These are phyloP conservation scores for Aselliscus stoliczkanus DNA, from an alignment of 2,797 vertebrate species.

Conservation along the genomic window DNA sequence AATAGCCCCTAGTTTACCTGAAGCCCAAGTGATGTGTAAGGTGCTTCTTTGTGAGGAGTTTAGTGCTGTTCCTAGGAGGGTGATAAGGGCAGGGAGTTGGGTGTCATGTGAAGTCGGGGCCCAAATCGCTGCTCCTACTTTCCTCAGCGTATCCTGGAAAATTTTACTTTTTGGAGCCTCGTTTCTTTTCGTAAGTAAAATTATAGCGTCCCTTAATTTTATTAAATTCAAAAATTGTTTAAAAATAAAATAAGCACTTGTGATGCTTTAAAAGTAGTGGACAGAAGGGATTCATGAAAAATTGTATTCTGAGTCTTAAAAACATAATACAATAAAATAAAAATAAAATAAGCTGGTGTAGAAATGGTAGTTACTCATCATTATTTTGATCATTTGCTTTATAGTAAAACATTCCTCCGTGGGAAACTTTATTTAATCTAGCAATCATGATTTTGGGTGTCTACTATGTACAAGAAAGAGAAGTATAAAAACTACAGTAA, in stretches of 20 bases:
- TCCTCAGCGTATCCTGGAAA: neutral
- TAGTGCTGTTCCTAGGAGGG: neutral
- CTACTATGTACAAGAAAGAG: neutral
- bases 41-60: neutral
- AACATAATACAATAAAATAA: no score
- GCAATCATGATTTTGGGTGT: neutral
- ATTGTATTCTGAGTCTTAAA: no score
- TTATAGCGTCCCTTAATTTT: neutral
- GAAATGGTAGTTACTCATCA: neutral
- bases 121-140: neutral
- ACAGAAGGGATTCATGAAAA: no score
- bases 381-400: neutral
- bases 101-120: no score
- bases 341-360: neutral
- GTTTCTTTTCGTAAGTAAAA: neutral
- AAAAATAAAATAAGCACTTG: neutral
- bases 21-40: neutral
- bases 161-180: neutral
- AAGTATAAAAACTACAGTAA: neutral
- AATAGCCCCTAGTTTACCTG: neutral
- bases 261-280: no score
- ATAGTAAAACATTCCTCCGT: neutral
- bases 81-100: neutral
- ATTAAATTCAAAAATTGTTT: neutral
- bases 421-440: neutral